A percentile compares a stretch with the other conserved stretches of the same genome.
Conservation (phyloP, 2,888 invertebrate genomes). For the Nezara viridula region DNA sequence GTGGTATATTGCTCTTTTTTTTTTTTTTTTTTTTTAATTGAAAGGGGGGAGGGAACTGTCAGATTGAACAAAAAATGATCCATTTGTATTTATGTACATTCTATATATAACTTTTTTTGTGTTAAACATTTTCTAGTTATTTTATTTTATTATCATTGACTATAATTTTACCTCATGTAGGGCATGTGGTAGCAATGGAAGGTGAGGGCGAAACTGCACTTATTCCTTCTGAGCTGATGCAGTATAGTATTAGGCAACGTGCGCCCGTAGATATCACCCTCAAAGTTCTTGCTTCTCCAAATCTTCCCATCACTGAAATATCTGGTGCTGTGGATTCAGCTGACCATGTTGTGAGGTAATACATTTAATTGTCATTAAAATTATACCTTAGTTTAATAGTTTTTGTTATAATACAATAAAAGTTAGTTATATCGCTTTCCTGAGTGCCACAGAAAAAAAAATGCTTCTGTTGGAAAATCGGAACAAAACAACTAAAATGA, state of each 20-base stretch:
- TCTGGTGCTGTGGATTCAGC: constrained; percentile 70
- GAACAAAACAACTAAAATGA: no score
- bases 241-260: constrained; percentile 74
- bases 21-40: not conserved
- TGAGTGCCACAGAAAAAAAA: no score
- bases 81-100: not conserved
- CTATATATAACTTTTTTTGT: not conserved
- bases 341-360: constrained; percentile 74
- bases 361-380: not conserved
- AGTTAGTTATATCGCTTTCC: no score
- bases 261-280: constrained; percentile 71
- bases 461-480: no score
- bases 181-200: constrained; percentile 78
- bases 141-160: not conserved
- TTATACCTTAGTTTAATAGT: not conserved
- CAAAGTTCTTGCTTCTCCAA: constrained; percentile 71
- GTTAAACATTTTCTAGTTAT: not conserved
- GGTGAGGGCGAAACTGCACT: constrained; percentile 77
- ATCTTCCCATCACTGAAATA: constrained; percentile 68
- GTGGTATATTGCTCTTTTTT: not conserved
- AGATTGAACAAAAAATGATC: not conserved
- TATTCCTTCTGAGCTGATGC: constrained; percentile 78
- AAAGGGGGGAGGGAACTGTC: not conserved
- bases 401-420: no score
- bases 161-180: constrained; percentile 67